Evolutionary conservation across 1,140 invertebrate genomes (phyloP).

Genomic region (Andrena cerasifolii): DNA sequence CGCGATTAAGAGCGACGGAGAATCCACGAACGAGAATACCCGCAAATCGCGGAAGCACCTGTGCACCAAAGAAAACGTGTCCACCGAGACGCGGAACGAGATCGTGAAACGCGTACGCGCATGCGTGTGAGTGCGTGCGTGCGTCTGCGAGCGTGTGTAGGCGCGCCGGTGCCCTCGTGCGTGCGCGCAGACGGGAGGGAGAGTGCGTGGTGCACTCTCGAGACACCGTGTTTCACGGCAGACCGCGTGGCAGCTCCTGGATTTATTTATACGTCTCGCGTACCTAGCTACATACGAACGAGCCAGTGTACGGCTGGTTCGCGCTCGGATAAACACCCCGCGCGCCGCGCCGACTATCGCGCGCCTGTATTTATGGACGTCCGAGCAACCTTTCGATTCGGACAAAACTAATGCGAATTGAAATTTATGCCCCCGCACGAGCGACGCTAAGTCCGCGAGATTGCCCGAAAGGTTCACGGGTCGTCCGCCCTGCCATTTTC

Average conservation of each 20-base stretch:
- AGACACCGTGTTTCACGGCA: conserved; percentile 76
- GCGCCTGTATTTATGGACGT: conserved; percentile 41
- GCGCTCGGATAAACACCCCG: conserved; percentile 53
- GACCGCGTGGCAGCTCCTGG: conserved; percentile 79
- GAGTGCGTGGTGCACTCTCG: conserved; percentile 53
- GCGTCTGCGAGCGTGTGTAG: not conserved
- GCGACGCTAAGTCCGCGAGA: not conserved
- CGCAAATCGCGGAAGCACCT: conserved; percentile 73
- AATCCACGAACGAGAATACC: conserved; percentile 53
- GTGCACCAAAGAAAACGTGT: conserved; percentile 64
- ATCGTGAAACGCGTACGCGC: not conserved
- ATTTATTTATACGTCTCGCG: conserved; percentile 74
- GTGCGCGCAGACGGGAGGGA: conserved; percentile 3
- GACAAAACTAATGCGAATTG: conserved; percentile 34
- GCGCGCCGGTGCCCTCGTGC: conserved; percentile 1
- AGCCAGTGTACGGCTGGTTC: conserved; percentile 51
- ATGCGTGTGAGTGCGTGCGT: not conserved
- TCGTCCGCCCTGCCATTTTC: no score
- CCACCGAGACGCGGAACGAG: conserved; percentile 40
- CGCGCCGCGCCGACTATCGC: conserved; percentile 35
- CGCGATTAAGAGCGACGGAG: not conserved
- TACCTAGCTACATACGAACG: conserved; percentile 47
- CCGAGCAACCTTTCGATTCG: conserved; percentile 42
- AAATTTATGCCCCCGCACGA: conserved; percentile 19
- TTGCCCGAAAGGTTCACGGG: not conserved